These are phyloP conservation scores for Phrynocephalus forsythii DNA, from an alignment of 2,797 vertebrate species.

Conservation along the genomic window DNA sequence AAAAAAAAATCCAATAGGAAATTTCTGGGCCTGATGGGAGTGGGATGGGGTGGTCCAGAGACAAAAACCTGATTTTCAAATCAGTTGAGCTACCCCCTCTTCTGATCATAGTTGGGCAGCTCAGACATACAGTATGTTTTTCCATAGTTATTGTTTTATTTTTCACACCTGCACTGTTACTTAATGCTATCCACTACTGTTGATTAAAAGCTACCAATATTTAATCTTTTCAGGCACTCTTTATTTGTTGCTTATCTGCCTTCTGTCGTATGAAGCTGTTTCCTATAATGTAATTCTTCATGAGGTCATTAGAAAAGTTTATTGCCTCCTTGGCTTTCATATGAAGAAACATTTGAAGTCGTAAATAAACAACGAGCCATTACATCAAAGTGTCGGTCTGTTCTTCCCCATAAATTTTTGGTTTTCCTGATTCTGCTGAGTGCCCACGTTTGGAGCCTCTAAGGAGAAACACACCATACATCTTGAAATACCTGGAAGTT, in stretches of 20 bases:
- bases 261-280: background rate
- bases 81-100: background rate
- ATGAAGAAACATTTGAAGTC: constrained; percentile 13
- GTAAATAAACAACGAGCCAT: background rate
- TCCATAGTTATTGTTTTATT: background rate
- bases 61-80: no score
- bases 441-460: background rate
- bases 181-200: background rate
- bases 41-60: no score
- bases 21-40: no score
- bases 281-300: background rate
- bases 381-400: background rate
- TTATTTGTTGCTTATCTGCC: background rate
- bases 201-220: background rate
- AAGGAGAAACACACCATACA: no score
- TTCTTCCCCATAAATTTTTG: background rate
- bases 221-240: constrained; percentile 5
- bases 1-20: no score
- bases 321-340: background rate
- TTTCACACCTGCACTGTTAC: background rate
- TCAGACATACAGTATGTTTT: background rate
- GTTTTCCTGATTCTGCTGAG: constrained; percentile 6
- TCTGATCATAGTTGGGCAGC: background rate
- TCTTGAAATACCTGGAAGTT: no score
- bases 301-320: constrained; percentile 37